Conservation (phyloP, 1,140 invertebrate species). For the Pomacea maculata region DNA sequence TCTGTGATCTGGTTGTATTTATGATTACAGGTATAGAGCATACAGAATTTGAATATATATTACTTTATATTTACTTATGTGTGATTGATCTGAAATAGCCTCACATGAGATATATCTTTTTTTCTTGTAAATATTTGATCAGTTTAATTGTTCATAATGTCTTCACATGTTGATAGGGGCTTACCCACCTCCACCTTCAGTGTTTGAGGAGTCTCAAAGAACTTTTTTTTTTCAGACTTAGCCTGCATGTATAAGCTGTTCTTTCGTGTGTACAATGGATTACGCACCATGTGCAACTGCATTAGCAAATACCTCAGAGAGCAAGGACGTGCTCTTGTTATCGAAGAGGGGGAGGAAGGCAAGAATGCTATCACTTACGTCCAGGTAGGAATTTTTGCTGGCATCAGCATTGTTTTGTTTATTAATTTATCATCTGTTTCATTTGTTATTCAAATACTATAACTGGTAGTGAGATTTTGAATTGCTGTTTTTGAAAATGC, state of each 20-base stretch:
- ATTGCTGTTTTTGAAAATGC: too few species aligned
- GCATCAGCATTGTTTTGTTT: slow-evolving; percentile 5
- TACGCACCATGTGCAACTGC: slow-evolving; percentile 93
- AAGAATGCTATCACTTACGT: slow-evolving; percentile 95
- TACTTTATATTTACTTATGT: too few species aligned
- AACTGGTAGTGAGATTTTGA: too few species aligned
- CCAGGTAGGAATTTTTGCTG: slow-evolving; percentile 70
- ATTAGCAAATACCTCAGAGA: slow-evolving; percentile 94
- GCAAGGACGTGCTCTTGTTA: slow-evolving; percentile 92
- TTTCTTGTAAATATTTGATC: too few species aligned
- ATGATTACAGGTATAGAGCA: too few species aligned
- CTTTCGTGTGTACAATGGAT: slow-evolving; percentile 86
- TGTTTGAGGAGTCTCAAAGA: not conserved
- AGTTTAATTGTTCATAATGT: not conserved
- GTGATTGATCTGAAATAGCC: too few species aligned
- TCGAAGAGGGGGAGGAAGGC: slow-evolving; percentile 82
- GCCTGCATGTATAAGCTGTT: slow-evolving; percentile 98
- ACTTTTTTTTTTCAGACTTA: slow-evolving; percentile 75
- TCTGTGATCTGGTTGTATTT: not conserved
- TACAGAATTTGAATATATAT: too few species aligned
- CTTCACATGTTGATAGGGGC: not conserved
- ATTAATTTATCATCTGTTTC: not conserved
- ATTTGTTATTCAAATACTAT: not conserved
- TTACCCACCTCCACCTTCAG: not conserved
- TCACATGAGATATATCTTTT: too few species aligned